Conservation (phyloP, 2,113 vertebrate species). For the Choloepus hoffmanni region DNA sequence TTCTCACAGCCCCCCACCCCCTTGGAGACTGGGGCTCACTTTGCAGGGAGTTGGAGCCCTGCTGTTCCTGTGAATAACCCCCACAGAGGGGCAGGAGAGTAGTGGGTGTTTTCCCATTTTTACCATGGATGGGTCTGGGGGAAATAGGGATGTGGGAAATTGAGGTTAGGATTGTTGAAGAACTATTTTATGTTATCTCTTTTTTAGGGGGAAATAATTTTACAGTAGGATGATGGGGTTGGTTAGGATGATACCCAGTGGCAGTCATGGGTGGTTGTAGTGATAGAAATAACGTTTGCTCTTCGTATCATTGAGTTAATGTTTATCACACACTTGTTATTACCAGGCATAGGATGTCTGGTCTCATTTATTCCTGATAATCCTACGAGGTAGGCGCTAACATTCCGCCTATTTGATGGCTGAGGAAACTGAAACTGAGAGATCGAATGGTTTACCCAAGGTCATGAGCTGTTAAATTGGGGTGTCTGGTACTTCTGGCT, state of each 20-base stretch:
- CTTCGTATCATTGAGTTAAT: too few species aligned
- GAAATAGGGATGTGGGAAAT: not conserved
- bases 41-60: not conserved
- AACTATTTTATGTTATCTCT: not conserved
- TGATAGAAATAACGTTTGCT: not conserved
- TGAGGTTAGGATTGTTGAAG: not conserved
- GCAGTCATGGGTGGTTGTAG: too few species aligned
- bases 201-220: not conserved
- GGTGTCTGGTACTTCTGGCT: not conserved
- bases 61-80: not conserved
- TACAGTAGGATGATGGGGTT: not conserved
- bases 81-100: not conserved
- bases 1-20: not conserved
- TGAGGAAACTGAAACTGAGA: not conserved
- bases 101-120: not conserved
- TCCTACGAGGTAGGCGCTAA: not conserved
- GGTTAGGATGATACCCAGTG: not conserved
- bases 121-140: not conserved
- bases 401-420: not conserved
- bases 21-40: not conserved
- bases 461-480: not conserved
- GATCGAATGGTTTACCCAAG: not conserved
- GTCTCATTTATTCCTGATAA: not conserved
- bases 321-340: not conserved
- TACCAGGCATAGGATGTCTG: rapidly evolving